Base-by-base conservation (phyloP, 2,113 vertebrate genomes). In the Aix galericulata region DNA sequence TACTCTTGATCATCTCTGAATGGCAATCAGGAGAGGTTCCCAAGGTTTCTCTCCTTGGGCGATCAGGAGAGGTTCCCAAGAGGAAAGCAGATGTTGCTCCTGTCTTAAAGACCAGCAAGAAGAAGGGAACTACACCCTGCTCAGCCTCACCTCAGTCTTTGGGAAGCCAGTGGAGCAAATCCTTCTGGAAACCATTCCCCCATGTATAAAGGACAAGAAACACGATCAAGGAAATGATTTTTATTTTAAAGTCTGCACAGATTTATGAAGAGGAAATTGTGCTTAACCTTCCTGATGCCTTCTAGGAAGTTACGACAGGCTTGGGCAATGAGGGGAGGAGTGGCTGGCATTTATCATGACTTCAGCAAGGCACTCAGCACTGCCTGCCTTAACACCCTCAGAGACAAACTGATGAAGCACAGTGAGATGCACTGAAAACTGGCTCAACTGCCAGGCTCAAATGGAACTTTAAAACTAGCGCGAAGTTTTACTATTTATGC, bases 21-120 rank as follows among this genome's bases (percentile, higher is more conserved):
- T 0, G 0, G 72, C 27, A 20, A 77, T 34, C 58, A 55, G 26
- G 18, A 76, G 12, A 80, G 2, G 2, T 50, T 82, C 55, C 27
- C 17, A 17, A 50, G 23, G n/a, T 73, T 40, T 12, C 40, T 40
- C 40, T 40, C 40, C 12, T 40, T 40, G 40, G 0, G 72, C 27
- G 20, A 77, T 34, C 58, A 55, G 26, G 18, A 76, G 14, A 80
- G 2, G 2, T 55, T 82, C 55, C 27, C 17, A 17, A 50, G 23
- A 90, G 77, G 9, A 83, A 75, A 55, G 23, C 16, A 91, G 69
- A 32, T 17, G 8, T 89, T 50, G 60, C 32, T 64, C 22, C 40
- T 22, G 3, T 32, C 55, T 59, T 83, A 40, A 77, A 71, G 11
- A 58, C 66, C 53, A 11, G 40, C 55, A 71, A 52, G 63, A 11